These are phyloP conservation scores for Serripes groenlandicus DNA, from an alignment of 2,888 invertebrate genomes.

Conservation along the genomic window DNA sequence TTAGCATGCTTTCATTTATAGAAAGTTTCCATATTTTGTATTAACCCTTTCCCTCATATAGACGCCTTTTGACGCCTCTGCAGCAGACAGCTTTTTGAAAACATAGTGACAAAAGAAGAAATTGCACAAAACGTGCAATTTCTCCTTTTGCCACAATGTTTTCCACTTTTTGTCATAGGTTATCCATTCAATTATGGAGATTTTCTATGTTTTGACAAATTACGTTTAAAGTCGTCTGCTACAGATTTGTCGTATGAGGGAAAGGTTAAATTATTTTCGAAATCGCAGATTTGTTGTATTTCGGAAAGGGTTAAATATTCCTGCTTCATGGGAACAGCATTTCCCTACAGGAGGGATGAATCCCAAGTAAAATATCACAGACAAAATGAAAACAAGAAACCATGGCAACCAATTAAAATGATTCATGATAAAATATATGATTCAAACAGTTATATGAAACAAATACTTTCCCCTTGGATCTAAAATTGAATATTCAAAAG, in stretches of 20 bases:
- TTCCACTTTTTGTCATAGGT: too few species aligned
- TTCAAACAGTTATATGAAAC: neutral
- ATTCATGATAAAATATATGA: neutral
- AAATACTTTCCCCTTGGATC: neutral
- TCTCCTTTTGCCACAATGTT: neutral
- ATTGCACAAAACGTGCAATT: neutral
- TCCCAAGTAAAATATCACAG: slow-evolving; percentile 59
- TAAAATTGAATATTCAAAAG: too few species aligned
- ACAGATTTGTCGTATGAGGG: too few species aligned
- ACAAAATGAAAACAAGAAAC: slow-evolving; percentile 25
- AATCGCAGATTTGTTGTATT: too few species aligned
- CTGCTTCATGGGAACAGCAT: too few species aligned
- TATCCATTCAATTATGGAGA: too few species aligned
- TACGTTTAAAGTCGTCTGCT: too few species aligned
- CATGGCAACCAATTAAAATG: slow-evolving; percentile 23
- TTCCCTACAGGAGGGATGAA: slow-evolving; percentile 29
- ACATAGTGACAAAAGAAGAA: neutral
- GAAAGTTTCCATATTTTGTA: too few species aligned
- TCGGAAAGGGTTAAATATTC: too few species aligned
- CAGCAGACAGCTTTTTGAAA: neutral
- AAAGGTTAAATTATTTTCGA: too few species aligned
- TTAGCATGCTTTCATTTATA: too few species aligned
- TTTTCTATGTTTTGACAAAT: too few species aligned
- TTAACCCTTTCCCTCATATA: neutral
- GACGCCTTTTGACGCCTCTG: neutral